Percentiles rank a stretch among this genome's conserved stretches.
These are phyloP conservation scores for Formicarius rufipectus DNA, from an alignment of 2,113 vertebrate genomes.

Conservation along the genomic window DNA sequence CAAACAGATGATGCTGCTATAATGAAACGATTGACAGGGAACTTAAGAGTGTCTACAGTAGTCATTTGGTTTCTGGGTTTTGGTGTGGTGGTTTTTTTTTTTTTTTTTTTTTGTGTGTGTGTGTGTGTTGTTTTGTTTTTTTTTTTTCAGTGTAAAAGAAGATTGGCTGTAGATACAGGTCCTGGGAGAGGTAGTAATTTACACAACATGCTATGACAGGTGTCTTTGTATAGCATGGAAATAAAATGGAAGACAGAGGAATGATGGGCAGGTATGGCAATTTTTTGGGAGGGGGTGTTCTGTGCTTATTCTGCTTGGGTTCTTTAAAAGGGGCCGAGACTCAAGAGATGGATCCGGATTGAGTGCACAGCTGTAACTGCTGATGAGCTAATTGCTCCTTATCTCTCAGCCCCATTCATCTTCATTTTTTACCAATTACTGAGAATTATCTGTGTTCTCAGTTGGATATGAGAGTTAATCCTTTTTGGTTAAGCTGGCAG, in stretches of 20 bases:
- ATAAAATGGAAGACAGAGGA: constrained; percentile 77
- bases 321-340: constrained; percentile 91
- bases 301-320: constrained; percentile 85
- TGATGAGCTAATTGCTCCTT: constrained; percentile 99
- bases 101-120: not conserved
- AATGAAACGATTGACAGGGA: constrained; percentile 92
- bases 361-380: constrained; percentile 99
- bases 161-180: constrained; percentile 75
- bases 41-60: constrained; percentile 86
- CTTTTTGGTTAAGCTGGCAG: constrained; percentile 99
- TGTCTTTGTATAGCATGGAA: constrained; percentile 82
- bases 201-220: constrained; percentile 83
- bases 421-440: constrained; percentile 99
- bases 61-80: constrained; percentile 78
- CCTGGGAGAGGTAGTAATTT: constrained; percentile 77
- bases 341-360: constrained; percentile 96
- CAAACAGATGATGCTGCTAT: constrained; percentile 99
- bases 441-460: constrained; percentile 99
- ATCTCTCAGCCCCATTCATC: constrained; percentile 99
- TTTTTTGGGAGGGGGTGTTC: constrained; percentile 80
- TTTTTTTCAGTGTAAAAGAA: constrained; percentile 68
- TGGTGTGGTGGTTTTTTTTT: not conserved
- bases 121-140: no score
- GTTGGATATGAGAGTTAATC: constrained; percentile 99
- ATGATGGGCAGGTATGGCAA: constrained; percentile 84